Evolutionary conservation across 2,113 vertebrate species (phyloP), one percentile per base, ranked within the genome.

Genomic region (Leucoraja erinaceus): DNA sequence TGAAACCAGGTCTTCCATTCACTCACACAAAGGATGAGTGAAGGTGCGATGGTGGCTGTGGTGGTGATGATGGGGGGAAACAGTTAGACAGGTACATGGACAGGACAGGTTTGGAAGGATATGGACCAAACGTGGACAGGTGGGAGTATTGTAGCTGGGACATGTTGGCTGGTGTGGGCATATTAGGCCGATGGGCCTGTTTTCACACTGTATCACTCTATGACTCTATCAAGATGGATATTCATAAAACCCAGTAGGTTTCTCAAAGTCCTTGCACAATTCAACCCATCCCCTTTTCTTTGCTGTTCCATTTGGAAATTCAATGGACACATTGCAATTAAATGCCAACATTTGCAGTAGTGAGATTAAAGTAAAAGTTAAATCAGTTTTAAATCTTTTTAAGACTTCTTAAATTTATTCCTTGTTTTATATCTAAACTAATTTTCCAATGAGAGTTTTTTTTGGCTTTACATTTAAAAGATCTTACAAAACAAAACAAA

Each of bases 401-500:
- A 54, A 28, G 20, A 54, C 90, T 54, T 74, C 68, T 25, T 91
- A 70, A 88, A 72, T 25, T 91, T 91, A 90, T 90, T 54, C 33
- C 5, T 33, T 72, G 20, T 47, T 90, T 47, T 25, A 6, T 31
- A 77, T 7, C 18, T 0, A 47, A 72, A 91, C 31, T 72, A 10
- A n/a, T 25, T 91, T 70, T 47, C 66, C 88, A 70, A 31, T 20
- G n/a, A 88, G 83, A 88, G 16, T 72, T 91, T 91, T 70, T 90
- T 63, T 47, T 90, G 38, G 66, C 90, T 72, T 91, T 47, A 70
- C 72, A 33, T 72, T 54, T 91, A 72, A 72, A 91, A 28, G 66
- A 91, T 38, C 66, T 91, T 54, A 38, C 90, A 72, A 91, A 88
- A 75, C 63, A 70, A 68, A 91, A 90, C 86, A 90, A 70, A 91